These are phyloP conservation scores for Eubasilissa splendida DNA, from an alignment of 2,888 invertebrate species.

Conservation along the genomic window DNA sequence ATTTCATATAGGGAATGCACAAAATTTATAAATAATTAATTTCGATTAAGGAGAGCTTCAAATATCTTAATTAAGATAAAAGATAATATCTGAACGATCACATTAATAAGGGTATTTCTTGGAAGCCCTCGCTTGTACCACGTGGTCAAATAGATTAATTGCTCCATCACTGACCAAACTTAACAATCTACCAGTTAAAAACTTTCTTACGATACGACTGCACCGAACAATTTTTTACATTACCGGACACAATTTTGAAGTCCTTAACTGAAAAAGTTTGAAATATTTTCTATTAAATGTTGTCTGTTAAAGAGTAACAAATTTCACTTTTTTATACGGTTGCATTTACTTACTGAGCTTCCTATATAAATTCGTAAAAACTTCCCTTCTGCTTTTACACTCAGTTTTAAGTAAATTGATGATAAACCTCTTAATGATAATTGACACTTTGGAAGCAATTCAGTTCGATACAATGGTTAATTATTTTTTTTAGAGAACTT, in stretches of 20 bases:
- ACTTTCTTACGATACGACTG: background rate
- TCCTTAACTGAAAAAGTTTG: background rate
- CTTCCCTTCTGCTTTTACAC: no score
- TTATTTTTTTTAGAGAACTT: no score
- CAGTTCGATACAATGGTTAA: no score
- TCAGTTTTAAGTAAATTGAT: no score
- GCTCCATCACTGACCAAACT: constrained; percentile 21
- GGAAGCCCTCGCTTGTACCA: background rate
- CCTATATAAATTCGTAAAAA: no score
- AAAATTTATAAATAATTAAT: no score
- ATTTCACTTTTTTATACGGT: no score
- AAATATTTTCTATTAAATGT: background rate
- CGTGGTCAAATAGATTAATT: constrained; percentile 13
- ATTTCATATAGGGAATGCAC: no score
- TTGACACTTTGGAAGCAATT: no score
- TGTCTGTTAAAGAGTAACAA: background rate
- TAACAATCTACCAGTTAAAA: constrained; percentile 1
- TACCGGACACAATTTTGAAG: background rate
- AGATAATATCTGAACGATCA: background rate
- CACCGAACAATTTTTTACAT: background rate
- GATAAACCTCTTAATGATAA: no score
- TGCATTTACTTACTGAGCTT: no score
- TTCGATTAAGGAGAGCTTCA: no score
- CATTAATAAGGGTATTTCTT: background rate
- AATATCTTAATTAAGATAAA: constrained; percentile 14